These are phyloP conservation scores for Drosophila macrospina DNA, from an alignment of 2,888 invertebrate genomes.

Conservation along the genomic window DNA sequence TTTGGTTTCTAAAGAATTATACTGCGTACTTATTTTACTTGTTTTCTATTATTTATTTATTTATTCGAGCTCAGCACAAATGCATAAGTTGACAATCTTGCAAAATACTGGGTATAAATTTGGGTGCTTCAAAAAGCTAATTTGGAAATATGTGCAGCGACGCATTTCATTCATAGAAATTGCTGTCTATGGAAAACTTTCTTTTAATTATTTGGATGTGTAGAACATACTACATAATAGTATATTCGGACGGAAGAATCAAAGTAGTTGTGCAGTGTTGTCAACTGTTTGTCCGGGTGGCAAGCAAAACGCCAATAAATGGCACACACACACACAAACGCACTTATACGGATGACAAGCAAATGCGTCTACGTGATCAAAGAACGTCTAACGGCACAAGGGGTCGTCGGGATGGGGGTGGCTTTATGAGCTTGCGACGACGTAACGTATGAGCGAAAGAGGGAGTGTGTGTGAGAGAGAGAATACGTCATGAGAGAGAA, in stretches of 20 bases:
- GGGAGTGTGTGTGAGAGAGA: slow-evolving; percentile 13
- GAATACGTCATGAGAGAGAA: slow-evolving; percentile 1
- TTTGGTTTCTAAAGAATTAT: background rate
- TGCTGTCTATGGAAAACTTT: slow-evolving; percentile 14
- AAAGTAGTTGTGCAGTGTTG: slow-evolving; percentile 39
- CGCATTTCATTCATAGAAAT: too few species aligned
- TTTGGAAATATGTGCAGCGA: background rate
- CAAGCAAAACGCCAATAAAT: slow-evolving; percentile 52
- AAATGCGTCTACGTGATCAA: slow-evolving; percentile 61
- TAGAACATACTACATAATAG: too few species aligned
- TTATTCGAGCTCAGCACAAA: too few species aligned
- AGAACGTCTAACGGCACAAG: slow-evolving; percentile 44
- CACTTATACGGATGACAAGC: slow-evolving; percentile 38
- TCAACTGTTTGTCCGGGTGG: slow-evolving; percentile 40
- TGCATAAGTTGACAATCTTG: too few species aligned
- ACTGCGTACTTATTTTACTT: background rate
- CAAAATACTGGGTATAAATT: background rate
- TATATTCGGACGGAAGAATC: slow-evolving; percentile 32
- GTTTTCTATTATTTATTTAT: too few species aligned
- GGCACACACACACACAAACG: slow-evolving; percentile 26
- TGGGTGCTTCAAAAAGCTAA: background rate
- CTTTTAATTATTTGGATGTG: slow-evolving; percentile 9
- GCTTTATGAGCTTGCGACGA: slow-evolving; percentile 35
- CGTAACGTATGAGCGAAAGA: slow-evolving; percentile 20
- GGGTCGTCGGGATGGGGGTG: slow-evolving; percentile 35